phyloP scores from a whole-genome alignment of 1,140 invertebrate genomes.

The Cardiocondyla obscurior region DNA sequence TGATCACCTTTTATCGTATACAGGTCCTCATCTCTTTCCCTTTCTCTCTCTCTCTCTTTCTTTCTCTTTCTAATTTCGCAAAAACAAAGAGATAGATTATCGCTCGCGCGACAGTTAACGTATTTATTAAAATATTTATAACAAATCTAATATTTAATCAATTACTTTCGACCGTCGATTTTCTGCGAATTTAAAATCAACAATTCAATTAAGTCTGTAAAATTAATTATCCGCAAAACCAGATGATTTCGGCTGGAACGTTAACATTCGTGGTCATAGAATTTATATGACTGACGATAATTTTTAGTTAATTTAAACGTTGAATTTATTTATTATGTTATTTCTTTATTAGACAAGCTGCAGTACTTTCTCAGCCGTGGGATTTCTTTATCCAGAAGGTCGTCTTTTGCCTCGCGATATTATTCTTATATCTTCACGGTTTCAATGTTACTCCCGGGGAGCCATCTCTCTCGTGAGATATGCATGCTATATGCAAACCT shows the following conservation, averaged over 20 bases:
- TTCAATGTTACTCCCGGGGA: slow-evolving; percentile 46
- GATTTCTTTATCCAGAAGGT: slow-evolving; percentile 17
- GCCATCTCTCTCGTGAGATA: slow-evolving; percentile 2
- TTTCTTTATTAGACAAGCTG: background rate
- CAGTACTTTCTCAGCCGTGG: background rate
- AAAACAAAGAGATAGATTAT: slow-evolving; percentile 3
- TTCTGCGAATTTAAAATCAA: background rate
- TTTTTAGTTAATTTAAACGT: background rate
- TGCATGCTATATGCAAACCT: slow-evolving; percentile 48
- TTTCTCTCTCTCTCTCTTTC: background rate
- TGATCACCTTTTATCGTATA: slow-evolving; percentile 49
- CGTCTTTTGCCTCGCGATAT: slow-evolving; percentile 14
- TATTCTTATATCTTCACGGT: slow-evolving; percentile 47
- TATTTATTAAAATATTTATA: slow-evolving; percentile 30
- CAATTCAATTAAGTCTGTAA: background rate
- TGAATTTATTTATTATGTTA: slow-evolving; percentile 8
- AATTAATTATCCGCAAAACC: background rate
- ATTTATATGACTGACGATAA: background rate
- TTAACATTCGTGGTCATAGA: background rate
- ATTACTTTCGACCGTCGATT: background rate
- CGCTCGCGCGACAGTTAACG: background rate
- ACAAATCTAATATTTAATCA: background rate
- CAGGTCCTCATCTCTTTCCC: background rate
- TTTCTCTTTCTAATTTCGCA: background rate
- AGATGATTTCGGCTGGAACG: background rate